Evolutionary conservation across 2,113 vertebrate genomes (phyloP).

Genomic region (Dicaeum eximium): DNA sequence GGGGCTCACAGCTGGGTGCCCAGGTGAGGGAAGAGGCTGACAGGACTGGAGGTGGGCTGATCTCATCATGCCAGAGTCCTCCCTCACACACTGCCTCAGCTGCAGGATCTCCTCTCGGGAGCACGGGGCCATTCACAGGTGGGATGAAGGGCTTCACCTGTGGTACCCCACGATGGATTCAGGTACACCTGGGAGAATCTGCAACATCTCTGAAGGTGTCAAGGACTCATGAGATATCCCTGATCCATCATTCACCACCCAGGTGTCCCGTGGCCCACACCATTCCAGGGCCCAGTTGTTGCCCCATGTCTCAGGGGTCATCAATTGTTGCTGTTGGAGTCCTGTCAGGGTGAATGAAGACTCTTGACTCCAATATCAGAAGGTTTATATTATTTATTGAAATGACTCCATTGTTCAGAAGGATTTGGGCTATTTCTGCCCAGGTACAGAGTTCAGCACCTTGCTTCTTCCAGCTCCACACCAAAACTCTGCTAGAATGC

Average conservation of each 20-base stretch:
- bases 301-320: too few relatives aligned
- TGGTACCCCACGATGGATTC: rapidly evolving
- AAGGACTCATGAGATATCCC: neutral
- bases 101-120: neutral
- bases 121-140: rapidly evolving
- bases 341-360: too few relatives aligned
- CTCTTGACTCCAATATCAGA: too few relatives aligned
- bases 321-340: too few relatives aligned
- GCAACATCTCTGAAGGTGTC: neutral
- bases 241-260: neutral
- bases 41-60: rapidly evolving
- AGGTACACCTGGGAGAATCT: neutral
- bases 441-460: too few relatives aligned
- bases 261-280: rapidly evolving
- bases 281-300: neutral
- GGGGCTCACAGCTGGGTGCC: neutral
- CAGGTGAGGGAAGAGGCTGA: neutral
- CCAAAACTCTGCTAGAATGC: too few relatives aligned
- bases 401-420: too few relatives aligned
- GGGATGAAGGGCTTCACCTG: neutral
- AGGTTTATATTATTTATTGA: too few relatives aligned
- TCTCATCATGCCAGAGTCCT: neutral
- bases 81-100: neutral
- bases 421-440: too few relatives aligned
- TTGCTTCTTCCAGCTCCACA: too few relatives aligned